Percentiles rank a stretch among this genome's conserved stretches.
Evolutionary conservation across 1,140 invertebrate species (phyloP).

Genomic region (Drosophila pachea): DNA sequence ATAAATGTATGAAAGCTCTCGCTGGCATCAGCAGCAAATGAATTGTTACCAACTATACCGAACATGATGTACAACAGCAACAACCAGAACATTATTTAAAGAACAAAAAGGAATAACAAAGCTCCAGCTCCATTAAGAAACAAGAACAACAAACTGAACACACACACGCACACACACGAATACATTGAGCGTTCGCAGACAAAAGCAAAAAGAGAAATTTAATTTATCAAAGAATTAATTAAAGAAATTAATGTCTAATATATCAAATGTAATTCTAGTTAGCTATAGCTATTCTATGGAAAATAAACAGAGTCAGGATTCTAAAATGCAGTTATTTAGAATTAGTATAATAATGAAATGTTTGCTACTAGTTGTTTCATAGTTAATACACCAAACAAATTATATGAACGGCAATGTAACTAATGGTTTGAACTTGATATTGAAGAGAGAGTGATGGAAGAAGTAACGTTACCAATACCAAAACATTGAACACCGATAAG

Average conservation of each 20-base stretch:
- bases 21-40: slow-evolving; percentile 43
- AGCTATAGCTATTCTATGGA: slow-evolving; percentile 52
- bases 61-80: slow-evolving; percentile 57
- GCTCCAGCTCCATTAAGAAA: slow-evolving; percentile 73
- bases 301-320: slow-evolving; percentile 30
- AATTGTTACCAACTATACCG: slow-evolving; percentile 47
- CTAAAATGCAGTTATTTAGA: slow-evolving; percentile 61
- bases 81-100: slow-evolving; percentile 11
- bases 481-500: slow-evolving; percentile 67
- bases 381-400: slow-evolving; percentile 64
- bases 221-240: slow-evolving; percentile 18
- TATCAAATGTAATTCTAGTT: slow-evolving; percentile 61
- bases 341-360: slow-evolving; percentile 59
- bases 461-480: slow-evolving; percentile 17
- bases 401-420: slow-evolving; percentile 48
- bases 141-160: slow-evolving; percentile 30
- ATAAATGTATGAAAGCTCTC: slow-evolving; percentile 55
- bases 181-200: slow-evolving; percentile 37
- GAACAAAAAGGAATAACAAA: slow-evolving; percentile 24
- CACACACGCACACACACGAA: slow-evolving; percentile 21
- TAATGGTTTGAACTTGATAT: slow-evolving; percentile 42
- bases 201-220: slow-evolving; percentile 23
- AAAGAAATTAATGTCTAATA: slow-evolving; percentile 61
- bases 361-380: slow-evolving; percentile 71
- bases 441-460: not conserved